Percentiles rank a stretch among this genome's conserved stretches.
Conservation (phyloP, 2,888 invertebrate genomes). For the Lymantria dispar region DNA sequence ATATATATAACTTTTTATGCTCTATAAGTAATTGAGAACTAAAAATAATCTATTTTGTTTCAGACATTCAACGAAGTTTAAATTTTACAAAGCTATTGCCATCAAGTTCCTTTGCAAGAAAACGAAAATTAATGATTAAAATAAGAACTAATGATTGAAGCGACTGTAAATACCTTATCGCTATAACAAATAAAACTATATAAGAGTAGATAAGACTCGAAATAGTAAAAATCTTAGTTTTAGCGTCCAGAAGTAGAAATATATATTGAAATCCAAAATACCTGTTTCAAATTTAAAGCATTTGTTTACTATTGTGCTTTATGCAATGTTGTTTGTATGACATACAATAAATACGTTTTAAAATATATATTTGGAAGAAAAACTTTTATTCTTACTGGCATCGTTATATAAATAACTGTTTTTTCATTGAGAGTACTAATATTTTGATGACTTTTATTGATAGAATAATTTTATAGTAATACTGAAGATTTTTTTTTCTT, state of each 20-base stretch:
- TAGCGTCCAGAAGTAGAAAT: slow-evolving; percentile 62
- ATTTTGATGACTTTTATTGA: no score
- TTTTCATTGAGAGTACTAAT: no score
- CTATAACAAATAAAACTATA: slow-evolving; percentile 40
- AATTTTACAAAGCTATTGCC: neutral
- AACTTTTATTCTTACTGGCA: no score
- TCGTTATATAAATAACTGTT: no score
- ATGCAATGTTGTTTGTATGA: slow-evolving; percentile 43
- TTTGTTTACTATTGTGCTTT: slow-evolving; percentile 73
- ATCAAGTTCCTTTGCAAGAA: slow-evolving; percentile 27
- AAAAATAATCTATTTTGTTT: no score
- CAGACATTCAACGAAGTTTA: no score
- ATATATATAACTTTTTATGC: no score
- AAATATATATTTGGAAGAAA: no score
- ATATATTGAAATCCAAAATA: slow-evolving; percentile 75
- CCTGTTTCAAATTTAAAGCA: slow-evolving; percentile 80
- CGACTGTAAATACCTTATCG: slow-evolving; percentile 28
- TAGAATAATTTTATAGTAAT: no score
- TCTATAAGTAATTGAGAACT: no score
- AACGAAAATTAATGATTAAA: slow-evolving; percentile 10
- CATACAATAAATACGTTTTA: no score
- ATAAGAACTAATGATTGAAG: slow-evolving; percentile 10
- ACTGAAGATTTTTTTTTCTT: no score
- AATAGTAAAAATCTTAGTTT: slow-evolving; percentile 54
- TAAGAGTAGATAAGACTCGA: slow-evolving; percentile 42